Percentiles rank a stretch among this genome's conserved stretches.
These are phyloP conservation scores for Orius insidiosus DNA, from an alignment of 1,140 invertebrate genomes.

Conservation along the genomic window DNA sequence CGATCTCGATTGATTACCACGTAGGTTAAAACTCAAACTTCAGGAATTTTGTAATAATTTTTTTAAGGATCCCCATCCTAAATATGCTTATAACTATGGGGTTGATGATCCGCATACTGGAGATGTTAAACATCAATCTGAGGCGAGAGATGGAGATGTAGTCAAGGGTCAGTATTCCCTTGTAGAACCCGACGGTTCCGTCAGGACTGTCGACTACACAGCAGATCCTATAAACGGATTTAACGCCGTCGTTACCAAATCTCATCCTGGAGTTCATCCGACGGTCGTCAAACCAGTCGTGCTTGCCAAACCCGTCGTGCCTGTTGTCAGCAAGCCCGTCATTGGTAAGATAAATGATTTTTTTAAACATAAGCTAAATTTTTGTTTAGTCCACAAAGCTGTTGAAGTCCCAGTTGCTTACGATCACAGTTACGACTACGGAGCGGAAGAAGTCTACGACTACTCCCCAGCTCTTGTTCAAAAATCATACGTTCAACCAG, in stretches of 20 bases:
- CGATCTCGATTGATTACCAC: slow-evolving; percentile 17
- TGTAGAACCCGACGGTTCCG: slow-evolving; percentile 33
- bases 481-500: too few species aligned
- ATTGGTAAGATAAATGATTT: too few species aligned
- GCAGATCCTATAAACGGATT: slow-evolving; percentile 26
- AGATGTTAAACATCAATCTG: slow-evolving; percentile 21
- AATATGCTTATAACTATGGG: slow-evolving; percentile 24
- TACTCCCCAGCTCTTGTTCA: too few species aligned
- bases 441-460: too few species aligned
- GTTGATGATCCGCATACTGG: slow-evolving; percentile 22
- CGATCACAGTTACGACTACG: too few species aligned
- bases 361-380: too few species aligned
- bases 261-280: slow-evolving; percentile 10
- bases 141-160: slow-evolving; percentile 20
- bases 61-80: slow-evolving; percentile 33
- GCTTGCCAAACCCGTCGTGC: background rate
- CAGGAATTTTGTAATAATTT: too few species aligned
- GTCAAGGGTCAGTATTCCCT: slow-evolving; percentile 35
- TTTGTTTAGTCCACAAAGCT: too few species aligned
- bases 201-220: slow-evolving; percentile 24
- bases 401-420: too few species aligned
- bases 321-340: slow-evolving; percentile 3
- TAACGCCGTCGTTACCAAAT: slow-evolving; percentile 24
- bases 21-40: slow-evolving; percentile 14
- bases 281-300: background rate